phyloP scores from a whole-genome alignment of 2,888 invertebrate genomes.

The Lasioglossum figueresi region DNA sequence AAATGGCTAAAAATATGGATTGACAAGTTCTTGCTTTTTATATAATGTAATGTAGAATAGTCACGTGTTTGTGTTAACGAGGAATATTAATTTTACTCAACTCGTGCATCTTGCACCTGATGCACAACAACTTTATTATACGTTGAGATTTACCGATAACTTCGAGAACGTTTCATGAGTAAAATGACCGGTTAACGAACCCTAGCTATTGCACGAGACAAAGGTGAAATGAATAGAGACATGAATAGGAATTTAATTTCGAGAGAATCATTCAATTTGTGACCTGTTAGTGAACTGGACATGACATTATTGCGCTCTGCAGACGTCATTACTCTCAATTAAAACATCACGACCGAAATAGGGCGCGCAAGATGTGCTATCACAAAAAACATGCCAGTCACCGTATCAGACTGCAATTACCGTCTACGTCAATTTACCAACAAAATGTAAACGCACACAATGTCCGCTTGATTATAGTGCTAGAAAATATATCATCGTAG shows the following conservation, averaged over 20 bases:
- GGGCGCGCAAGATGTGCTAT: conserved; percentile 26
- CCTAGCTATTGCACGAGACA: neutral
- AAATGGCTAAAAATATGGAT: too few species aligned
- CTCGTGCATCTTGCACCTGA: neutral
- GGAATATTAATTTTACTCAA: too few species aligned
- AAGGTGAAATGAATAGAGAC: neutral
- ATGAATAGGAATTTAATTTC: neutral
- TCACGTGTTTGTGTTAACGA: too few species aligned
- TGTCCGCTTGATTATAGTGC: conserved; percentile 35
- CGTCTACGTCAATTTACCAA: conserved; percentile 32
- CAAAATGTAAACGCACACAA: conserved; percentile 23
- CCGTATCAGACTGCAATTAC: conserved; percentile 45
- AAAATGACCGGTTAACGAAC: neutral
- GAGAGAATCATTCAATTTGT: neutral
- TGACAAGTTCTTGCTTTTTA: too few species aligned
- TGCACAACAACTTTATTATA: neutral
- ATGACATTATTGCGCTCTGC: neutral
- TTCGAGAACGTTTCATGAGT: neutral
- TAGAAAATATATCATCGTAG: conserved; percentile 48
- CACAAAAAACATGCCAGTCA: conserved; percentile 54
- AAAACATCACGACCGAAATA: conserved; percentile 17
- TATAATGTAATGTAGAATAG: too few species aligned
- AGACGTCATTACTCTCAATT: conserved; percentile 19
- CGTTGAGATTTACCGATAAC: neutral
- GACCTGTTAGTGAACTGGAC: neutral